Base-by-base conservation (phyloP, 1,140 invertebrate genomes). In the Sipha flava region DNA sequence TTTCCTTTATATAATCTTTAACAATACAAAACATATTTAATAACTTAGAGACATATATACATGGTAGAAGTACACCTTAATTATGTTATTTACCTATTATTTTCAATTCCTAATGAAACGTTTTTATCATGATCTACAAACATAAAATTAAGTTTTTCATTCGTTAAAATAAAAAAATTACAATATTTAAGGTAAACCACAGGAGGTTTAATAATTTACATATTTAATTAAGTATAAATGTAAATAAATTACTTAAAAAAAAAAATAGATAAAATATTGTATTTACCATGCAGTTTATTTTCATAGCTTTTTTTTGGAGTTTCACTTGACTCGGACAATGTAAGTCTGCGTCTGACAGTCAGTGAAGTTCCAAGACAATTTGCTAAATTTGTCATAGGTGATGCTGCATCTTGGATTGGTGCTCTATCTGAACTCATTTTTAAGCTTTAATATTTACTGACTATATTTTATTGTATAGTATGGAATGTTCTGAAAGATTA, bases 281-380 rank as follows among this genome's bases (percentile, higher is more conserved):
- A 29, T n/a, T 47, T 70, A 70, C 70, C 49, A 14, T 37, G n/a
- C 1, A 75, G 49, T 23, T 54, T 21, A 43, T 57, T 77, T 3
- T 57, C 73, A 43, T 40, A 77, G 37, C 52, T 59, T 77, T 77
- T 77, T 54, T 59, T 59, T 43, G 73, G 73, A n/a, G 73, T 77
- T 26, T 77, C 73, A 59, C 73, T 59, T 3, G 73, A 29, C 43
- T 77, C 73, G 26, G 73, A 77, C n/a, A 77, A 26, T n/a, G 73
- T 77, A 1, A 77, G 34, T 29, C 3, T 77, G 2, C 73, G 73
- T 77, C 73, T 77, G 16, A 77, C 73, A 59, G 73, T 43, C 12
- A 77, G 21, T 43, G 73, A 23, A 26, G 52, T 43, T 43, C 73
- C 73, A 18, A 77, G 49, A 77, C 29, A 57, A 43, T 77, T 77